These are phyloP conservation scores for Tachina fera DNA, from an alignment of 2,888 invertebrate species.

Conservation along the genomic window DNA sequence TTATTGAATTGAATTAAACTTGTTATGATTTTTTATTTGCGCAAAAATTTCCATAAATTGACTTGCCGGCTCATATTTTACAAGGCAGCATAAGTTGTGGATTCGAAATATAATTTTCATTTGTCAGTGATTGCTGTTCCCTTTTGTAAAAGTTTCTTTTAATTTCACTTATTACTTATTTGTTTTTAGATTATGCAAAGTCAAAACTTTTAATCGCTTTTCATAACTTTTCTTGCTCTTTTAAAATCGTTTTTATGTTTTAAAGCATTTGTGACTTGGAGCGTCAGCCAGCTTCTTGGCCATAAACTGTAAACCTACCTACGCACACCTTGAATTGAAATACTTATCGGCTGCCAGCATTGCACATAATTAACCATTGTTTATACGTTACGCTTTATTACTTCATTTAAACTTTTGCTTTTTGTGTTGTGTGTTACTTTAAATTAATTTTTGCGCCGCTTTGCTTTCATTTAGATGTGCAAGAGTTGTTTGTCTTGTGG, in stretches of 20 bases:
- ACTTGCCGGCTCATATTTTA: not conserved
- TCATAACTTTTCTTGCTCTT: not conserved
- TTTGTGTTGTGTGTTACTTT: constrained; percentile 23
- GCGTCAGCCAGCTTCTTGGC: not conserved
- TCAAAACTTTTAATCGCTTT: not conserved
- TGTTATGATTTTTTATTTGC: too few relatives aligned
- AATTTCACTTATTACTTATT: not conserved
- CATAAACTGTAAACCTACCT: not conserved
- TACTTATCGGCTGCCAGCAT: constrained; percentile 23
- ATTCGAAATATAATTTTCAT: too few relatives aligned
- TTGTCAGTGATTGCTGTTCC: not conserved
- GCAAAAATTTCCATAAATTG: too few relatives aligned
- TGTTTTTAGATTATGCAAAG: not conserved
- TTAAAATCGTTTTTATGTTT: not conserved
- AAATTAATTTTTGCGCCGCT: constrained; percentile 49
- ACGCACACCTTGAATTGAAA: not conserved
- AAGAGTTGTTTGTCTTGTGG: not conserved
- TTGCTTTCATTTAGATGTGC: not conserved
- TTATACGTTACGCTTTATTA: constrained; percentile 51
- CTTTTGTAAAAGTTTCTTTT: not conserved
- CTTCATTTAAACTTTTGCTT: constrained; percentile 53
- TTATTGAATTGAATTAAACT: too few relatives aligned
- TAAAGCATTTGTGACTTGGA: too few relatives aligned
- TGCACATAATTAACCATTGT: constrained; percentile 48
- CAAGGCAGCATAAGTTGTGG: not conserved